Conservation (phyloP, 1,140 invertebrate genomes). For the Cydia amplana region DNA sequence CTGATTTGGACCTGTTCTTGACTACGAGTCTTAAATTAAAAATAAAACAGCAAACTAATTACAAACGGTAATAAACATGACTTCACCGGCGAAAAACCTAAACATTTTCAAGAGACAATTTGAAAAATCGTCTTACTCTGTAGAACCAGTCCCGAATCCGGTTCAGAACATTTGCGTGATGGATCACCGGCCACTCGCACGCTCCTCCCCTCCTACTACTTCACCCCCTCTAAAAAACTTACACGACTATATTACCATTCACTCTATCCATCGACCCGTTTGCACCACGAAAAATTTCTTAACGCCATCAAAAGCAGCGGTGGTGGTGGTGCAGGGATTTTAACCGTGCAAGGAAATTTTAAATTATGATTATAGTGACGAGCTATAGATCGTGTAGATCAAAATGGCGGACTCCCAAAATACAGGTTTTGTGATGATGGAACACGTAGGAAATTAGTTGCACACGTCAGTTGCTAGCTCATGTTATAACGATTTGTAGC, state of each 20-base stretch:
- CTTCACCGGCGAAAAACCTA: slow-evolving; percentile 39
- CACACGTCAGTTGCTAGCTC: slow-evolving; percentile 39
- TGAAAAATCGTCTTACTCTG: slow-evolving; percentile 56
- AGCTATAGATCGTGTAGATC: slow-evolving; percentile 63
- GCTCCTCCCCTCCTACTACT: slow-evolving; percentile 42
- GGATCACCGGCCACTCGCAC: slow-evolving; percentile 65
- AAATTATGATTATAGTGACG: slow-evolving; percentile 55
- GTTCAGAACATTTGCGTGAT: slow-evolving; percentile 72
- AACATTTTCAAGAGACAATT: slow-evolving; percentile 50
- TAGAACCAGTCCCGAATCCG: slow-evolving; percentile 63
- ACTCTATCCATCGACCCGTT: slow-evolving; percentile 45
- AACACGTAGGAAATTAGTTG: slow-evolving; percentile 62
- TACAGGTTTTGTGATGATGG: slow-evolving; percentile 66
- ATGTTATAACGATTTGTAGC: slow-evolving; percentile 30
- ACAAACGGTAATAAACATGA: slow-evolving; percentile 36
- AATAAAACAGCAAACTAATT: slow-evolving; percentile 22
- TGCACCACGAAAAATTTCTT: not conserved
- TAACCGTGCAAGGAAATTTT: slow-evolving; percentile 1
- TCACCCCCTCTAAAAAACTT: slow-evolving; percentile 34
- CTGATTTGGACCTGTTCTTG: not conserved
- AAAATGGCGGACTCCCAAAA: slow-evolving; percentile 71
- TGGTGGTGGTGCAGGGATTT: slow-evolving; percentile 21
- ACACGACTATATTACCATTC: slow-evolving; percentile 25
- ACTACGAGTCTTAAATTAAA: slow-evolving; percentile 8
- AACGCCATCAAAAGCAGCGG: slow-evolving; percentile 10